Base-by-base conservation (phyloP, 2,797 vertebrate species). In the Paguma larvata region DNA sequence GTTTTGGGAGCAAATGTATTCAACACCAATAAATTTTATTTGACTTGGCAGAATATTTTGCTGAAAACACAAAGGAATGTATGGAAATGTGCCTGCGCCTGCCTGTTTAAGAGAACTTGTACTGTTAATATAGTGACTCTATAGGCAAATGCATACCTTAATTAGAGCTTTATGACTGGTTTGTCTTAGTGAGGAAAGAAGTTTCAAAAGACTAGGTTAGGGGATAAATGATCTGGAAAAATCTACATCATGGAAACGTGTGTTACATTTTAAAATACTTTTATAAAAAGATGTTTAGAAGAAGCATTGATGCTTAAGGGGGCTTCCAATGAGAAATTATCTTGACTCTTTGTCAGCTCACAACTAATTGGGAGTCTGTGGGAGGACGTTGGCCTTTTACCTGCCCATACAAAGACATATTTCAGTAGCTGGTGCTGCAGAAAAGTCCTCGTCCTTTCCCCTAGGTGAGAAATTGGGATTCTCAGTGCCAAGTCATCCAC, bases 201-300 rank as follows among this genome's bases (percentile, higher is more conserved):
- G 5, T 93, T 86, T 97, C 95, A 91, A 46, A 96, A 93, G 44
- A 95, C 82, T 10, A 65, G 12, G 18, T 94, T 73, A 87, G 23
- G 41, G 67, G 32, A 56, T 75, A 94, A 96, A 53, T 95, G 27
- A 91, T 73, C 89, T 78, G 15, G 72, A 70, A 89, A 89, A 92
- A 56, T 90, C 51, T 94, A 62, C 8, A 3, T 77, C 95, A 63
- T 91, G 73, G 67, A 91, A 89, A 68, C 95, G 7, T 68, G 27
- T 91, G 38, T 56, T 97, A 14, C 11, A 65, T 96, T 97, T 96
- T 3, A 79, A 89, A 96, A 63, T 70, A 68, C 30, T 80, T 82
- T 48, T 89, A 27, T 89, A 72, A 85, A 88, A 87, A 51, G n/a
- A 62, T 85, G 56, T 46, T 70, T 89, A 48, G 89, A 91, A 70